Evolutionary conservation across 2,888 invertebrate genomes (phyloP), one percentile per base, ranked within the genome.

Genomic region (Drosophila greeni): DNA sequence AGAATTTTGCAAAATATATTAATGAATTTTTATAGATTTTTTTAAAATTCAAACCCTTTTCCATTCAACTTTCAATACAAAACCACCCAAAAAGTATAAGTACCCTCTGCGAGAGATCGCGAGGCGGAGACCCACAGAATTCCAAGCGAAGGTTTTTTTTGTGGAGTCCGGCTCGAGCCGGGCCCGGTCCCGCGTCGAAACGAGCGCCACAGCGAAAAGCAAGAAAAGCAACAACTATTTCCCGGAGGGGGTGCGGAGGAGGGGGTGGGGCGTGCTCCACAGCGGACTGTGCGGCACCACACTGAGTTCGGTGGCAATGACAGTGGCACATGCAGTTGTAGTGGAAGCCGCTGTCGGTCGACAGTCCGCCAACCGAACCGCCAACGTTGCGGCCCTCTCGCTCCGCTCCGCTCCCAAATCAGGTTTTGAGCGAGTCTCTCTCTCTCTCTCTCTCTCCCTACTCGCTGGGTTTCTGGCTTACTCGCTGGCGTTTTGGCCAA

Each of bases 281-380:
- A 18, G 49, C 55, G 52, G 55, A 74, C 76, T 73, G 55, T 55
- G 76, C 76, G 88, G 88, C 88, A 87, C 87, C 88, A 88, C 86
- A 88, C 88, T 88, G 88, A 85, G 88, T 84, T 86, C 88, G 85
- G 88, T 87, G 88, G 88, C 88, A 88, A 88, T 88, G 88, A 86
- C 87, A 87, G 87, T 87, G 87, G 87, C 87, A 88, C 85, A 86
- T 87, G 87, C 86, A 86, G 87, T 84, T 84, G 87, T 85, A 80
- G 85, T 85, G 80, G 85, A 86, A 84, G 85, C 81, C 77, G 79
- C 78, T 70, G 74, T 81, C 83, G 77, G 77, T 81, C 65, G 61
- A 74, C 56, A 73, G 83, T 75, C 71, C 70, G 72, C 72, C 72
- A 75, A 77, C 70, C 66, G 74, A 75, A 75, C 71, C 66, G 74